Conservation (phyloP, 2,113 vertebrate genomes). For the Tragulus kanchil region DNA sequence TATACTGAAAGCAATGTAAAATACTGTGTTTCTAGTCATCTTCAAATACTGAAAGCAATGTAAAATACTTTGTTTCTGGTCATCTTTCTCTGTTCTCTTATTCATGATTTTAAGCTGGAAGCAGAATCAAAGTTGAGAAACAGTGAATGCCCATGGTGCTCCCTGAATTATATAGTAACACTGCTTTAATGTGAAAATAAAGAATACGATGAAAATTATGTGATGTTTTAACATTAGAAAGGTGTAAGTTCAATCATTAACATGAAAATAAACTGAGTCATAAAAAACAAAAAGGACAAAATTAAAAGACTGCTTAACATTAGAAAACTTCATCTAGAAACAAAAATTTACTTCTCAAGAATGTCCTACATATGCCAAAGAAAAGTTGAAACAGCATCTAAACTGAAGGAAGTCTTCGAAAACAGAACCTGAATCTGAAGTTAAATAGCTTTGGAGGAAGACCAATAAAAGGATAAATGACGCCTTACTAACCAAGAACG, state of each 20-base stretch:
- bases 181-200: constrained; percentile 21
- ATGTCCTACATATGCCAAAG: not conserved
- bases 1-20: constrained; percentile 2
- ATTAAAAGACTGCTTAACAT: not conserved
- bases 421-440: constrained; percentile 31
- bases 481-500: constrained; percentile 40
- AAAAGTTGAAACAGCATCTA: not conserved
- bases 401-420: constrained; percentile 23
- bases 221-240: constrained; percentile 38
- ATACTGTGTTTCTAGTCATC: constrained; percentile 18
- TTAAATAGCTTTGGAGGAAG: not conserved
- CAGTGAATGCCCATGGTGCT: not conserved
- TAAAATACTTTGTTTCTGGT: constrained; percentile 32
- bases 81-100: constrained; percentile 47
- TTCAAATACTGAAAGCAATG: constrained; percentile 28
- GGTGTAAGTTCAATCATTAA: constrained; percentile 15
- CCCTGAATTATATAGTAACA: not conserved
- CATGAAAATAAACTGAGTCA: constrained; percentile 33
- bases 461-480: constrained; percentile 15
- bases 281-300: not conserved
- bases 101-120: constrained; percentile 53
- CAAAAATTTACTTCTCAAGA: constrained; percentile 27
- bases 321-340: constrained; percentile 34
- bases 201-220: constrained; percentile 19
- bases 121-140: constrained; percentile 58